Evolutionary conservation across 2,113 vertebrate species (phyloP).

Genomic region (Phalacrocorax aristotelis): DNA sequence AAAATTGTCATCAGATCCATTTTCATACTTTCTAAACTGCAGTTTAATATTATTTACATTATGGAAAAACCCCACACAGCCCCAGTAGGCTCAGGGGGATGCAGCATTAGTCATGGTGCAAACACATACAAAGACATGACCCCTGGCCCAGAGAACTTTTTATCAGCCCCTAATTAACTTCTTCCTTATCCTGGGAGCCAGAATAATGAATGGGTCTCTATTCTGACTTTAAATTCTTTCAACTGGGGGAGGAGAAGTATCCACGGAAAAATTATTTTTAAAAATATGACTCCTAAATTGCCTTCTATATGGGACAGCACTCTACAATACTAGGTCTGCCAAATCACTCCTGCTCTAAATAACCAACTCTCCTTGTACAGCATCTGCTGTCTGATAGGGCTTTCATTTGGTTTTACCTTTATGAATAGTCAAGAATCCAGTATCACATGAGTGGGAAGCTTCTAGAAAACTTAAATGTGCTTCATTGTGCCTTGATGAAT

Average conservation of each 20-base stretch:
- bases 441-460: constrained; percentile 28
- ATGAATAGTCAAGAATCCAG: constrained; percentile 5
- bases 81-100: not conserved
- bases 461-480: constrained; percentile 41
- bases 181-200: not conserved
- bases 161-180: constrained; percentile 34
- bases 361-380: not conserved
- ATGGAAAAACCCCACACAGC: not conserved
- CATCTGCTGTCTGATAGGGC: constrained; percentile 15
- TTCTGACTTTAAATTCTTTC: constrained; percentile 15
- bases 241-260: not conserved
- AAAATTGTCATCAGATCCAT: not conserved
- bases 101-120: constrained; percentile 8
- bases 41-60: constrained; percentile 4
- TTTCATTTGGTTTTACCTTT: constrained; percentile 35
- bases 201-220: constrained; percentile 7
- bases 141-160: constrained; percentile 31
- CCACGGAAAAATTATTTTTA: not conserved
- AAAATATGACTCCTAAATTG: constrained; percentile 28
- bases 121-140: not conserved
- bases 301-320: not conserved
- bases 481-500: not conserved
- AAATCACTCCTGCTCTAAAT: constrained; percentile 4
- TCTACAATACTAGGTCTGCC: not conserved
- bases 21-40: not conserved